A percentile compares a stretch with the other conserved stretches of the same genome.
These are phyloP conservation scores for Cladorhizidae sp. DNA, from an alignment of 37 sponge, comb jelly and placozoan genomes.

Conservation along the genomic window DNA sequence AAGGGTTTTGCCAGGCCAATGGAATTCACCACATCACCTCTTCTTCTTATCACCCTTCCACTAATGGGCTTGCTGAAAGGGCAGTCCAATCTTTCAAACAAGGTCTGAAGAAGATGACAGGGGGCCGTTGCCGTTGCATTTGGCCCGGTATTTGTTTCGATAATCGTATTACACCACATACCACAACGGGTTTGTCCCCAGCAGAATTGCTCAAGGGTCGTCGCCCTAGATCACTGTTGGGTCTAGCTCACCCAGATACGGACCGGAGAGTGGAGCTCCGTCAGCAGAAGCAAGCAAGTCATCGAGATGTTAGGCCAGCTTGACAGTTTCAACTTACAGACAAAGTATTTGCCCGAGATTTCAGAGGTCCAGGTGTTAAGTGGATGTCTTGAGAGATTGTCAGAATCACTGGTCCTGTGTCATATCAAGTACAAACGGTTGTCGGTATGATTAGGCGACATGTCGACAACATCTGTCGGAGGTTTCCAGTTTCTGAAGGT, in stretches of 20 bases:
- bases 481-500: too few species aligned
- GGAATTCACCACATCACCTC: conserved; percentile 18
- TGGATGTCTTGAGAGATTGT: not conserved
- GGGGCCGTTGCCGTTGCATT: not conserved
- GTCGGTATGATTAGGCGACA: too few species aligned
- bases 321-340: too few species aligned
- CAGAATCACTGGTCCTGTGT: too few species aligned
- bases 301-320: not conserved
- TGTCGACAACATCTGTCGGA: too few species aligned
- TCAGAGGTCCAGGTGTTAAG: not conserved
- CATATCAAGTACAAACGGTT: too few species aligned
- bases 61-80: conserved; percentile 59
- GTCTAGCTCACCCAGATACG: not conserved
- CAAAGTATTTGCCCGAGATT: not conserved
- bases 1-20: not conserved
- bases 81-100: too few species aligned
- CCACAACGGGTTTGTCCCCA: too few species aligned
- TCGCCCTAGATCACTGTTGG: not conserved
- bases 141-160: not conserved
- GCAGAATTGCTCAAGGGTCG: too few species aligned
- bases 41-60: conserved; percentile 8
- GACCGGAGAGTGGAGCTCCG: not conserved
- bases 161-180: too few species aligned
- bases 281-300: not conserved
- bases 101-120: not conserved